These are phyloP conservation scores for Meloidogyne hapla DNA, from an alignment of 1,140 invertebrate genomes.

Conservation along the genomic window DNA sequence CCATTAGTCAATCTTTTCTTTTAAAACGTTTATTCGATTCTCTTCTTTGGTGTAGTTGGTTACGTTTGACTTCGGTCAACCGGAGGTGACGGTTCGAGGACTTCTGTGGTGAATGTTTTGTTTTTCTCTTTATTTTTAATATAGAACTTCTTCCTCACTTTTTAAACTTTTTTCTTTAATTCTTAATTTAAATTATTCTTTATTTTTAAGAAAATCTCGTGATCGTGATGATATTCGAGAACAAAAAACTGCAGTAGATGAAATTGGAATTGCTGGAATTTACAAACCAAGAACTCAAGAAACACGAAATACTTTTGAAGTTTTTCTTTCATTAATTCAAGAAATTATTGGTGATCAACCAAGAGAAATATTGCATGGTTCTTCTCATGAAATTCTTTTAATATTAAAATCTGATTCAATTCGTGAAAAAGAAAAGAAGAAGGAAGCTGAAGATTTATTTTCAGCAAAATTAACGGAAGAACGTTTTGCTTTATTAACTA, in stretches of 20 bases:
- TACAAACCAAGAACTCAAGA: slow-evolving; percentile 96
- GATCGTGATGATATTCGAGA: slow-evolving; percentile 31
- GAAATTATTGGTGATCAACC: slow-evolving; percentile 96
- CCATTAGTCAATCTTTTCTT: no score
- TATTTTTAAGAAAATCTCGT: slow-evolving; percentile 24
- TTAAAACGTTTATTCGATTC: neutral
- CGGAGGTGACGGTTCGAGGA: no score
- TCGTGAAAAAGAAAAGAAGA: slow-evolving; percentile 83
- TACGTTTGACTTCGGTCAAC: no score
- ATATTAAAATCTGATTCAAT: slow-evolving; percentile 92
- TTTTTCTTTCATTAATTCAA: slow-evolving; percentile 91
- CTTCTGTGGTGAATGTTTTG: no score
- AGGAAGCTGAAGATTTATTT: slow-evolving; percentile 83
- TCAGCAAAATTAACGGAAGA: slow-evolving; percentile 82
- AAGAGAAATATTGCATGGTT: slow-evolving; percentile 89
- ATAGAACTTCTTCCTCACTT: no score
- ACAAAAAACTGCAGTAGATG: slow-evolving; percentile 70
- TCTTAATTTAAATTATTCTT: slow-evolving; percentile 15
- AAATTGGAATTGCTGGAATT: slow-evolving; percentile 88
- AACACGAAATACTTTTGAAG: slow-evolving; percentile 92
- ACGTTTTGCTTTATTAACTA: slow-evolving; percentile 87
- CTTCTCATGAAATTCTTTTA: slow-evolving; percentile 92
- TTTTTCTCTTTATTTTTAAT: no score
- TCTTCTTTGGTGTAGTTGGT: no score
- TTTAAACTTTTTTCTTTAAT: no score